Evolutionary conservation across 2,113 vertebrate species (phyloP), one percentile per base, ranked within the genome.

Genomic region (Ascaphus truei): DNA sequence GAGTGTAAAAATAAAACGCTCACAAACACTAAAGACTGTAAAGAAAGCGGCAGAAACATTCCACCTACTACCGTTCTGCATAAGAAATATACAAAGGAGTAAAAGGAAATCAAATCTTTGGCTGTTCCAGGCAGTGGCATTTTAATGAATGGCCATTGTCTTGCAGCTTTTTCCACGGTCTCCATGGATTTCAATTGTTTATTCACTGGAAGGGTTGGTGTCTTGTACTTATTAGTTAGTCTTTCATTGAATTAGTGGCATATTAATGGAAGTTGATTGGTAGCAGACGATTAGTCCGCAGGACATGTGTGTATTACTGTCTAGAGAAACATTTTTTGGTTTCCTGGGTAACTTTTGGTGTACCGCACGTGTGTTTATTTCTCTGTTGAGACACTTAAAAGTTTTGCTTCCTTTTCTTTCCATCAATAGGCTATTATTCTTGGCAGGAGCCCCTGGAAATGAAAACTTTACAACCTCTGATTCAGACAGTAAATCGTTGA

Each of bases 321-420:
- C 66, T 59, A 20, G 31, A 2, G 29, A 68, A 68, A 68, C 53
- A 68, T 68, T 59, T 57, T 52, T 29, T 30, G 11, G 55, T 68
- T 27, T 37, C 55, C 33, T 9, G 41, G 43, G 55, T 25, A 58
- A 58, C 65, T 12, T 25, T 33, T 53, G 6, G 22, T 10, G 22
- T 18, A 11, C 20, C 8, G 23, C 15, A 10, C 5, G 7, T 57
- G 27, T 47, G 65, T 60, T 51, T 58, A 68, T 68, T 12, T 55
- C 23, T 59, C 39, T 5, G 3, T 45, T 12, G 3, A 51, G 22
- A 48, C 12, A 7, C 43, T 60, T 59, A 30, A 37, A 16, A 50
- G 25, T 36, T 50, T 4, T 2, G 37, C 36, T 45, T 56, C 34
- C 36, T 66, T 23, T 20, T 10, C 27, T 67, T 45, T 23, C 64